A percentile compares a stretch with the other conserved stretches of the same genome.
Conservation (phyloP, 37 sponge, comb jelly and placozoan species). For the Mnemiopsis leidyi region DNA sequence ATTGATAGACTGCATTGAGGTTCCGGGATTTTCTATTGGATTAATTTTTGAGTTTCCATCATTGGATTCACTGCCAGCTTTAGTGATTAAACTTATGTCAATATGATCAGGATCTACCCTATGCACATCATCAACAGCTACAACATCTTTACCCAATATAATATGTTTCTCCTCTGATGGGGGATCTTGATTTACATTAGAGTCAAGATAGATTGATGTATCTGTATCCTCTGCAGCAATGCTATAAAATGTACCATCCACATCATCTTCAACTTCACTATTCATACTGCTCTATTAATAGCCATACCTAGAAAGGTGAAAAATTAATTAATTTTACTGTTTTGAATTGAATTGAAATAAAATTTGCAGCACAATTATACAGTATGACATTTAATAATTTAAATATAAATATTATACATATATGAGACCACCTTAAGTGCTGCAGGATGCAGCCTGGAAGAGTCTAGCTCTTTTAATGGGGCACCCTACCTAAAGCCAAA, state of each 20-base stretch:
- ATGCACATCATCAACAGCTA: not conserved
- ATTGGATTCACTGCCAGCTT: not conserved
- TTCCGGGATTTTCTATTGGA: not conserved
- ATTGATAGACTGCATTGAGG: conserved; percentile 14
- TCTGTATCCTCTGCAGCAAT: not conserved
- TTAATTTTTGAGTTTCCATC: not conserved
- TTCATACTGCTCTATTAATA: no score
- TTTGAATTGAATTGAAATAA: no score
- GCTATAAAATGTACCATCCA: not conserved
- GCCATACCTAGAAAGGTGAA: no score
- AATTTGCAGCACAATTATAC: no score
- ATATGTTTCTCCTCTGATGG: no score
- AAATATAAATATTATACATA: no score
- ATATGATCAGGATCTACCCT: conserved; percentile 20
- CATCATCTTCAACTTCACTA: not conserved
- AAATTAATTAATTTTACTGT: no score
- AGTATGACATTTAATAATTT: no score
- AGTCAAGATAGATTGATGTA: not conserved
- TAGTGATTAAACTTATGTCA: not conserved
- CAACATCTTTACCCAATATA: not conserved
- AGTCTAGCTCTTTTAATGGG: no score
- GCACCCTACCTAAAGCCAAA: no score
- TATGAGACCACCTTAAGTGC: no score
- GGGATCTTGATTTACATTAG: not conserved
- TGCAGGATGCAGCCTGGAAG: no score